Evolutionary conservation across 2,888 invertebrate genomes (phyloP), one percentile per base, ranked within the genome.

Genomic region (Ditula angustiorana): DNA sequence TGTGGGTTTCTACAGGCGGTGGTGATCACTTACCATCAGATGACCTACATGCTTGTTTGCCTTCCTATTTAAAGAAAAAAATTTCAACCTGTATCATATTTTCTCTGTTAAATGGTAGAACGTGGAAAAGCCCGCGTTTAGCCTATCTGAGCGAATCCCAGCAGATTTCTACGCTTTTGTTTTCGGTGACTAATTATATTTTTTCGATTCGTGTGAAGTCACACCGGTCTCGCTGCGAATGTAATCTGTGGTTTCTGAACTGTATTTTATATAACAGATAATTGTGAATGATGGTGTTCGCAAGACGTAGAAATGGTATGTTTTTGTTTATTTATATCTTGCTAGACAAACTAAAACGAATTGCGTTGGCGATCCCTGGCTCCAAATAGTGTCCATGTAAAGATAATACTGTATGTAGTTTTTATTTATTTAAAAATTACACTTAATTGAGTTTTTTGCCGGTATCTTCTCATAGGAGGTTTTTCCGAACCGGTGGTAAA

Each of bases 241-340:
- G 2, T 13, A 28, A 16, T 30, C 30, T 10, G 28, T 13, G 11
- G 26, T 41, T 37, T 49, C 28, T 8, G 7, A 35, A 13, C 26
- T 41, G 3, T 19, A 11, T 30, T 5, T 26, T 41, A 11, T 26
- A 26, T 35, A 11, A 16, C 19, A 41, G 16, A 11, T 41, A 37
- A 55, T 24, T 10, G 37, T 55, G 26, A 56, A 26, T 37, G 2
- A 55, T 56, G 55, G 55, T 56, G 26, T 41, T 41, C 11, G 41
- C 41, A 41, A 26, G 41, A 41, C 10, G 55, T 37, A 37, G 26
- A 19, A 28, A 41, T 13, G 55, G 55, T 56, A 41, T 7, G 55
- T 53, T 47, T 46, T 35, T 24, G 37, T 55, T 56, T 56, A 56
- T 28, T 26, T 56, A n/a, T 56, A 16, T 55, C 24, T 7, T 5